These are phyloP conservation scores for Globodera rostochiensis DNA, from an alignment of 1,140 invertebrate genomes.

Conservation along the genomic window DNA sequence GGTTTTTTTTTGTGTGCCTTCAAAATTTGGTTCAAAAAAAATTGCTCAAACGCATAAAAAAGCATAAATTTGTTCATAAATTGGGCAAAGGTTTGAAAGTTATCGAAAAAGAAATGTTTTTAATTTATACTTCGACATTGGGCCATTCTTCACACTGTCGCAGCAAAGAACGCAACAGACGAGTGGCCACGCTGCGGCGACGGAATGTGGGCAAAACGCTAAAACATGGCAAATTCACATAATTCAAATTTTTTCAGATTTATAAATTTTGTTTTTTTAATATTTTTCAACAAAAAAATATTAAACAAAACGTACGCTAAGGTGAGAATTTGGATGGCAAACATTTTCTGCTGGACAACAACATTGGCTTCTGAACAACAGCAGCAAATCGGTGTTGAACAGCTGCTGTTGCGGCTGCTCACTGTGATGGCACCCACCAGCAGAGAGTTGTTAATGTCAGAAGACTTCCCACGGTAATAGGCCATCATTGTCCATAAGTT, in stretches of 20 bases:
- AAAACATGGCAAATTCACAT: neutral
- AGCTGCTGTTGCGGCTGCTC: neutral
- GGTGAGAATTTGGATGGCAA: conserved; percentile 10
- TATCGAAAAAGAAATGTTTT: no score
- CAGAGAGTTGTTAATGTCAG: neutral
- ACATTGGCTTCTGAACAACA: no score
- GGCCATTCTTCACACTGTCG: conserved; percentile 8
- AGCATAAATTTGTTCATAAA: no score
- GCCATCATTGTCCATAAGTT: conserved; percentile 26
- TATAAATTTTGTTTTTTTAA: no score
- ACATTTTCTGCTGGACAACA: neutral
- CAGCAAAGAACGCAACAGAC: neutral
- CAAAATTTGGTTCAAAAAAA: neutral
- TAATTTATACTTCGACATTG: conserved; percentile 8
- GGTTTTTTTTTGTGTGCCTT: no score
- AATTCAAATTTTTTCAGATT: no score
- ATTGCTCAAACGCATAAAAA: no score
- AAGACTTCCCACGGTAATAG: neutral
- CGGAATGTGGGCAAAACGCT: conserved; percentile 21
- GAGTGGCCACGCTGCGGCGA: conserved; percentile 4
- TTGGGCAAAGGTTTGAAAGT: no score
- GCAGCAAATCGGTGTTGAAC: no score
- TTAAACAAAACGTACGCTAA: conserved; percentile 15
- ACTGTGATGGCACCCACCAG: conserved; percentile 20
- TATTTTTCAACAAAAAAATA: no score